phyloP scores from a whole-genome alignment of 2,113 vertebrate species.

The Ochotona curzoniae region DNA sequence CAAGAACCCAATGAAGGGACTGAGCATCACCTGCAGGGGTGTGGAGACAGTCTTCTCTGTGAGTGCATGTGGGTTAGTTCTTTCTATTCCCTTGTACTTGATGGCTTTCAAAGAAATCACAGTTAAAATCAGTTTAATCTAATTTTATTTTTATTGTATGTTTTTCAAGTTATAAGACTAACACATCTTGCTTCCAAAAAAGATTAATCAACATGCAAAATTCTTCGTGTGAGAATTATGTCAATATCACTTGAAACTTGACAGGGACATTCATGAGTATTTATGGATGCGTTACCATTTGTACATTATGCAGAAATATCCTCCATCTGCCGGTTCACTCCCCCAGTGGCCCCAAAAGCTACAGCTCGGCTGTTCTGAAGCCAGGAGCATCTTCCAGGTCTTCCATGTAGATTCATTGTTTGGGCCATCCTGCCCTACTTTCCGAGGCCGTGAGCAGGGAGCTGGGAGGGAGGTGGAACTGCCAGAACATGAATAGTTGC shows the following conservation, averaged over 20 bases:
- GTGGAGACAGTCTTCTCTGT: not conserved
- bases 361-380: no score
- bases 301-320: not conserved
- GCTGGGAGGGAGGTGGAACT: no score
- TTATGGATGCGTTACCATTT: not conserved
- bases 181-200: not conserved
- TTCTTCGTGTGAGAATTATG: not conserved
- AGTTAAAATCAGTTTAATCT: not conserved
- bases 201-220: not conserved
- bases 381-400: no score
- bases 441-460: no score
- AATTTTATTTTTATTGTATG: not conserved
- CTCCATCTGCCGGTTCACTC: no score
- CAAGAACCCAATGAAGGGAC: not conserved
- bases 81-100: not conserved
- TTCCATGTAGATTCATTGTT: no score
- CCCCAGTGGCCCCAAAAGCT: no score
- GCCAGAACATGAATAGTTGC: no score
- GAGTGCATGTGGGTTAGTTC: not conserved
- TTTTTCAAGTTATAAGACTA: not conserved
- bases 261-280: not conserved
- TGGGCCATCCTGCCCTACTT: no score
- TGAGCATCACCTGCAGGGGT: not conserved
- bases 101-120: not conserved
- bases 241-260: not conserved